Base-by-base conservation (phyloP, 2,888 invertebrate species). In the Luperina testacea region DNA sequence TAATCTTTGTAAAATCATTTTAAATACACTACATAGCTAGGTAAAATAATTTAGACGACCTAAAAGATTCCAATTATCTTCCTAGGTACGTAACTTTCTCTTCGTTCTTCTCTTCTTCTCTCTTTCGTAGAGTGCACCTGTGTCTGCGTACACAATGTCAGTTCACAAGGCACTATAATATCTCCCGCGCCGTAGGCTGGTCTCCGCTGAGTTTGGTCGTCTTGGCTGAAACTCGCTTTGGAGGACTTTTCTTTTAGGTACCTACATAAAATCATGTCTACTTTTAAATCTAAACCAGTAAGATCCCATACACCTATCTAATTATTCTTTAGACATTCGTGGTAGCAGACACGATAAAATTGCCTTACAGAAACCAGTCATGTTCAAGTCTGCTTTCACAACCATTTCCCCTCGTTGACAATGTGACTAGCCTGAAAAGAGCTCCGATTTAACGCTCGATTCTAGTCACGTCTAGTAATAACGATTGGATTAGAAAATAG, bases 391-490 rank as follows among this genome's bases (percentile, higher is more conserved):
- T 67, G 5, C 76, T 70, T 65, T 68, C 24, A 70, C 59, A 67
- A 68, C 13, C 69, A 67, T 67, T 59, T 64, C 67, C 64, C 59
- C 51, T 77, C 81, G 72, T 85, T 59, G 53, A 67, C n/a, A 57
- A 59, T 79, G 70, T 24, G 70, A 57, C 65, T 65, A 27, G 76
- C 69, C 51, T 75, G 75, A 70, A 71, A 64, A 75, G 65, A 71
- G 42, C 59, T 38, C 42, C 13, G 38, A 72, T 24, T 72, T 48
- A 67, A 86, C 13, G 15, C 63, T 67, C 45, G 69, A 84, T 86
- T 75, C 83, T 51, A 73, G 72, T 75, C 86, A 84, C 83, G 75
- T 67, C 70, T 75, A 45, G 53, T 75, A 75, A 72, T 84, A 82
- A 82, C 83, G 64, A 82, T 48, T 69, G 75, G 65, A 86, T 83